Conservation (phyloP, 2,797 vertebrate species). For the Danio choprae region DNA sequence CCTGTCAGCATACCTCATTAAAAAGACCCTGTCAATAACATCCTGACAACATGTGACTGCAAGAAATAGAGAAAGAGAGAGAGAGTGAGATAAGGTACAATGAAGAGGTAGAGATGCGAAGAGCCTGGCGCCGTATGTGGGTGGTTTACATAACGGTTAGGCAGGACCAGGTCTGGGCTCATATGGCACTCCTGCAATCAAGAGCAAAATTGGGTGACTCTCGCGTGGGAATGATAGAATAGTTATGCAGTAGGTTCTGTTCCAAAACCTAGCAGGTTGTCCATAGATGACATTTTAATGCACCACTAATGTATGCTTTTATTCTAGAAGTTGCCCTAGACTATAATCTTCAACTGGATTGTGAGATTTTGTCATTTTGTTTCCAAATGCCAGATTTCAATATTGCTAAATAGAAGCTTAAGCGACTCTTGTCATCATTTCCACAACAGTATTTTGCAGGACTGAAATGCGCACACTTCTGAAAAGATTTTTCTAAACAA, state of each 20-base stretch:
- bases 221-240: slow-evolving; percentile 16
- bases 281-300: not conserved
- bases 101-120: slow-evolving; percentile 37
- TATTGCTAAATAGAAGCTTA: too few relatives aligned
- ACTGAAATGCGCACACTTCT: too few relatives aligned
- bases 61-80: slow-evolving; percentile 11
- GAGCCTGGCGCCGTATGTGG: slow-evolving; percentile 71
- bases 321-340: not conserved
- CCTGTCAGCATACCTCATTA: slow-evolving; percentile 28
- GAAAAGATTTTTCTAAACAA: too few relatives aligned
- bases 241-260: slow-evolving; percentile 28
- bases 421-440: too few relatives aligned
- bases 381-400: too few relatives aligned
- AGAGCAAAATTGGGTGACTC: slow-evolving; percentile 64
- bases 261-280: not conserved
- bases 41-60: slow-evolving; percentile 32
- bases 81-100: slow-evolving; percentile 15
- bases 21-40: slow-evolving; percentile 7
- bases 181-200: slow-evolving; percentile 71
- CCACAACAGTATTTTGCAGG: too few relatives aligned
- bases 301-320: not conserved
- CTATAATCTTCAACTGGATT: too few relatives aligned
- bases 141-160: slow-evolving; percentile 78
- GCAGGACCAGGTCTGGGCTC: slow-evolving; percentile 67
- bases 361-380: too few relatives aligned